Conservation (phyloP, 2,888 invertebrate species). For the Eupithecia exiguata region DNA sequence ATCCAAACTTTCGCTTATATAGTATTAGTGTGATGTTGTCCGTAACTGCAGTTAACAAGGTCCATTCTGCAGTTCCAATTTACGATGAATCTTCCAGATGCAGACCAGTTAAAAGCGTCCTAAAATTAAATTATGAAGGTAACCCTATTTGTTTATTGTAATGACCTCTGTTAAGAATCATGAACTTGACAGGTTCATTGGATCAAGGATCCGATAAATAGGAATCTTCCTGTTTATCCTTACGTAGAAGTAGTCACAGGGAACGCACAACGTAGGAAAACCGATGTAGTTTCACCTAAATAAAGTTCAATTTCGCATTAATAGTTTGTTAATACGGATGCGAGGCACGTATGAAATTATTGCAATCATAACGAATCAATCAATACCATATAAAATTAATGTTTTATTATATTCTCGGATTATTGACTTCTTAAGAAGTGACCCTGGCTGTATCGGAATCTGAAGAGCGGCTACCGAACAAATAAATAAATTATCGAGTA, state of each 20-base stretch:
- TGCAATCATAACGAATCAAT: conserved; percentile 66
- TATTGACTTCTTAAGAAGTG: conserved; percentile 26
- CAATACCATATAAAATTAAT: conserved; percentile 54
- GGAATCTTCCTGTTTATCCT: conserved; percentile 77
- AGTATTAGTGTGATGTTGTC: too few relatives aligned
- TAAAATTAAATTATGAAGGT: too few relatives aligned
- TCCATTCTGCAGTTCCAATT: too few relatives aligned
- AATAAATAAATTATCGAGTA: background rate
- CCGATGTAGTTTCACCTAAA: conserved; percentile 35
- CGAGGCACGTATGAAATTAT: conserved; percentile 72
- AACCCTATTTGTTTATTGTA: background rate
- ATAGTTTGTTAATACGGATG: conserved; percentile 51
- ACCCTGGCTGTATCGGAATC: conserved; percentile 20
- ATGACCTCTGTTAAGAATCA: conserved; percentile 49
- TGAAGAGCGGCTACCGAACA: background rate
- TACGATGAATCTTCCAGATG: background rate
- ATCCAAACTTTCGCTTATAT: too few relatives aligned
- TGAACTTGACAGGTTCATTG: conserved; percentile 61
- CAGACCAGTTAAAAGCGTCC: background rate
- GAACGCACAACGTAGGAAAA: conserved; percentile 44
- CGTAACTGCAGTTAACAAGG: too few relatives aligned
- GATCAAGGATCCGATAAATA: conserved; percentile 66
- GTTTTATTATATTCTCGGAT: conserved; percentile 45
- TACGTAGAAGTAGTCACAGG: conserved; percentile 60
- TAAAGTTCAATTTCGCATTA: conserved; percentile 29